Evolutionary conservation across 30 jellyfish, hydroid and myxozoan species (phyloP), one percentile per base, ranked within the genome.

Genomic region (Aurelia sp.): DNA sequence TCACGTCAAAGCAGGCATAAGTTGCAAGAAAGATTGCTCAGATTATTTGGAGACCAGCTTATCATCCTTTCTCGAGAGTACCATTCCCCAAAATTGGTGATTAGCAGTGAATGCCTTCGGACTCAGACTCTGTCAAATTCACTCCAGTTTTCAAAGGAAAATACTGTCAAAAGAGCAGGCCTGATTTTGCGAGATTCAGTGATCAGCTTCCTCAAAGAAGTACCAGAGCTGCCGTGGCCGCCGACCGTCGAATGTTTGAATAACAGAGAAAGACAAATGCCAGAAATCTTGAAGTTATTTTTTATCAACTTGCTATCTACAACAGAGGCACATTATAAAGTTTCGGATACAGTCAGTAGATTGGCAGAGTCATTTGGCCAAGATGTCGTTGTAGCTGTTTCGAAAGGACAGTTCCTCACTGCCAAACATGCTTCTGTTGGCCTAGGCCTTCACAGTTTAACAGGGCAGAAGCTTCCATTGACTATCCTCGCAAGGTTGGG

Each of bases 391-490:
- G 61, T 12, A 10, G 80, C 80, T 31, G 61, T 68, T 68, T 20
- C 80, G 35, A 68, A 68, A 38, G 80, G 80, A 31, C 10, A 68
- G 61, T 68, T 68, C 35, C 80, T 68, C 35, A 31, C 80, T 17
- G 63, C 80, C 63, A 68, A 20, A 68, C 80, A 68, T 20, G 80
- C 80, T 12, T 35, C n/a, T n/a, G n/a, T n/a, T n/a, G n/a, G n/a
- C n/a, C n/a, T n/a, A n/a, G n/a, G n/a, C n/a, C n/a, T n/a, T n/a
- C n/a, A n/a, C n/a, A n/a, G n/a, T n/a, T n/a, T n/a, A n/a, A n/a
- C n/a, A n/a, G n/a, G n/a, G n/a, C n/a, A n/a, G n/a, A n/a, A n/a
- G n/a, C n/a, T n/a, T n/a, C n/a, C n/a, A n/a, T n/a, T n/a, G n/a
- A n/a, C n/a, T n/a, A n/a, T n/a, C n/a, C n/a, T n/a, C n/a, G n/a